These are phyloP conservation scores for Valencia hispanica DNA, from an alignment of 2,797 vertebrate genomes.

Conservation along the genomic window DNA sequence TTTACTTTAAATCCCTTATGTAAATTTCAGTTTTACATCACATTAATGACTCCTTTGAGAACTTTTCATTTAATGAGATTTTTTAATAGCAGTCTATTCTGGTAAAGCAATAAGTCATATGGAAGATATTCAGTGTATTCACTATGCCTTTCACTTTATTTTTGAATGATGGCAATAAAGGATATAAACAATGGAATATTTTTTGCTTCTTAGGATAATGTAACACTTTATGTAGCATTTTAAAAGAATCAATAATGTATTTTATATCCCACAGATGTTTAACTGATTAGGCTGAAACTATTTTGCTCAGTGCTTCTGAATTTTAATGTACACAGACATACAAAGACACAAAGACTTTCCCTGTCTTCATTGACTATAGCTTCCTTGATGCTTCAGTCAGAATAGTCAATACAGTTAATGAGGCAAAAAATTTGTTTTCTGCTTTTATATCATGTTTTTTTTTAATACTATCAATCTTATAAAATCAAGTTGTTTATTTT, in stretches of 20 bases:
- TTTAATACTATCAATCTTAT: neutral
- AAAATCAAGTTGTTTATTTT: neutral
- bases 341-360: neutral
- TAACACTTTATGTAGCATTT: neutral
- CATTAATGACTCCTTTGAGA: constrained; percentile 23
- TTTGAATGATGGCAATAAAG: constrained; percentile 13
- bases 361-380: neutral
- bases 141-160: neutral
- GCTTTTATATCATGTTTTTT: neutral
- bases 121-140: constrained; percentile 19
- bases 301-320: neutral
- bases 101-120: neutral
- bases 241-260: neutral
- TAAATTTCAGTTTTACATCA: constrained; percentile 2
- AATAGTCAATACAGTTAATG: neutral
- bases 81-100: constrained; percentile 10
- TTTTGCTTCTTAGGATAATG: neutral
- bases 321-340: neutral
- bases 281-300: neutral
- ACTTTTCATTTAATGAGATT: neutral
- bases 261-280: neutral
- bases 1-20: neutral
- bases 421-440: neutral
- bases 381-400: neutral
- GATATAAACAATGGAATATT: constrained; percentile 1